Evolutionary conservation across 2,888 invertebrate species (phyloP).

Genomic region (Daptonema setosum): DNA sequence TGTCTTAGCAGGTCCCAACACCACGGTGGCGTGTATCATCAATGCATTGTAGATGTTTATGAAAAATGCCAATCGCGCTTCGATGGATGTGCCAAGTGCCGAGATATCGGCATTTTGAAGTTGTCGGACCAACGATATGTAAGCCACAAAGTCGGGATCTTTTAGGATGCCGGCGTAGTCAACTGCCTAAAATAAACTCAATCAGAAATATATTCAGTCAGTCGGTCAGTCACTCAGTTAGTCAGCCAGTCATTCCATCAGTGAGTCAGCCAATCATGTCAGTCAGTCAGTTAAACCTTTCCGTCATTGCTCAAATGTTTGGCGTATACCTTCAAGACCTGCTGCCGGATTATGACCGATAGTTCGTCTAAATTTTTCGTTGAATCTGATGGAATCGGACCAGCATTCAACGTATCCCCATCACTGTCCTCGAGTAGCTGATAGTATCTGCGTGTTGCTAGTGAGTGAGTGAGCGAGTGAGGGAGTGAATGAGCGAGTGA

Average conservation of each 20-base stretch:
- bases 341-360: slow-evolving; percentile 27
- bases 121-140: slow-evolving; percentile 26
- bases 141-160: slow-evolving; percentile 27
- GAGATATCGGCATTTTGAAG: slow-evolving; percentile 16
- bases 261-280: too few species aligned
- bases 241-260: too few species aligned
- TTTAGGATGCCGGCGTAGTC: slow-evolving; percentile 29
- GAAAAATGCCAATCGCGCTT: slow-evolving; percentile 29
- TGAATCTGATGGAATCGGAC: slow-evolving; percentile 20
- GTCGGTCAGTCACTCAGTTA: too few species aligned
- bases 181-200: slow-evolving; percentile 26
- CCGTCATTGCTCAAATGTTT: slow-evolving; percentile 27
- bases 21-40: slow-evolving; percentile 32
- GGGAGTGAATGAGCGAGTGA: too few species aligned
- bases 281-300: too few species aligned
- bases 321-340: slow-evolving; percentile 29
- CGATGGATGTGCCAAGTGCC: slow-evolving; percentile 17
- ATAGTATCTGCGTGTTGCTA: too few species aligned
- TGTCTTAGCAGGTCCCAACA: slow-evolving; percentile 30
- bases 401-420: slow-evolving; percentile 27
- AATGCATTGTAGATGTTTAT: slow-evolving; percentile 35
- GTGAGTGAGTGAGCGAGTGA: too few species aligned
- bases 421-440: slow-evolving; percentile 29
- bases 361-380: slow-evolving; percentile 23
- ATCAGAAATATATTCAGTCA: too few species aligned